phyloP scores from a whole-genome alignment of 2,113 vertebrate species.

The Rhinoptilus africanus region DNA sequence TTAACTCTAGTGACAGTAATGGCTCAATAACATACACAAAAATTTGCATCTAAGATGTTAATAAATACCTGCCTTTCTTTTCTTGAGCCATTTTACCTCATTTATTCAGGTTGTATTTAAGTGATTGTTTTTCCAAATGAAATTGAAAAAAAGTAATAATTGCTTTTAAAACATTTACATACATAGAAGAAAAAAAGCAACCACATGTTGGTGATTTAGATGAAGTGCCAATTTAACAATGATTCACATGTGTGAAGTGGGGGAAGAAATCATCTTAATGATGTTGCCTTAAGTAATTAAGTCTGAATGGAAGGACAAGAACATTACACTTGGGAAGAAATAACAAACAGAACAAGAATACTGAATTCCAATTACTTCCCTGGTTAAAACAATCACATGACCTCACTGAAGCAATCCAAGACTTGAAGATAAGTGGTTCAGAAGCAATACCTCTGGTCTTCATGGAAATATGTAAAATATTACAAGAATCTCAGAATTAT shows the following conservation, averaged over 20 bases:
- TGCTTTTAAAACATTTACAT: not conserved
- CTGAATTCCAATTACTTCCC: not conserved
- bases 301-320: not conserved
- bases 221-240: not conserved
- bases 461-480: not conserved
- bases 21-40: accelerated
- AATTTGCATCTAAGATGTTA: not conserved
- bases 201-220: not conserved
- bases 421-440: not conserved
- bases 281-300: not conserved
- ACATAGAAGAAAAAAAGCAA: not conserved
- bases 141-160: not conserved
- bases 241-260: not conserved
- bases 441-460: not conserved
- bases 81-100: not conserved
- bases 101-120: not conserved
- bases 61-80: not conserved
- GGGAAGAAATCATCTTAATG: not conserved
- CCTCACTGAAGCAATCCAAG: not conserved
- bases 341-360: not conserved
- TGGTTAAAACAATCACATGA: not conserved
- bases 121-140: not conserved
- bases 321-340: not conserved
- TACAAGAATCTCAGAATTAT: not conserved
- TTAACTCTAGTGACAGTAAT: not conserved